Percentiles rank a stretch among this genome's conserved stretches.
Evolutionary conservation across 1,140 invertebrate species (phyloP).

Genomic region (Andricus grossulariae): DNA sequence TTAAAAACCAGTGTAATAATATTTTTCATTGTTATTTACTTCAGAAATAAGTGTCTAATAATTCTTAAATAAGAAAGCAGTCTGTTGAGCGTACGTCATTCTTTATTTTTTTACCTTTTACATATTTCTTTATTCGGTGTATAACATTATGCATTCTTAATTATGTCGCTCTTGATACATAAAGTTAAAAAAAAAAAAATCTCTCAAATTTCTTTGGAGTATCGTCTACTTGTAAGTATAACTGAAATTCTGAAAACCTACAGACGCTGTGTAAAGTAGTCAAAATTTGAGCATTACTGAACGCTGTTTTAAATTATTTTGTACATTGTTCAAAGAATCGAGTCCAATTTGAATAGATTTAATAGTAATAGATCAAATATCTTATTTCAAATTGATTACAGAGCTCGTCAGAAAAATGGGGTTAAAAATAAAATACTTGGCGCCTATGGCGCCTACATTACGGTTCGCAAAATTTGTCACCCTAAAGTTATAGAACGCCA

Average conservation of each 20-base stretch:
- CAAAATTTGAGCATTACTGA: slow-evolving; percentile 2
- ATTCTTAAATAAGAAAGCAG: slow-evolving; percentile 39
- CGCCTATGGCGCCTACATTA: too few relatives aligned
- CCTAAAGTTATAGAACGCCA: too few relatives aligned
- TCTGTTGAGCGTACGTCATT: not conserved
- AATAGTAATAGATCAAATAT: too few relatives aligned
- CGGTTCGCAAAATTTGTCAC: too few relatives aligned
- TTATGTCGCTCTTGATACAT: slow-evolving; percentile 21
- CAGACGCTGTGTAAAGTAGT: not conserved
- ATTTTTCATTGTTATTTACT: too few relatives aligned
- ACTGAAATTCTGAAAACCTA: not conserved
- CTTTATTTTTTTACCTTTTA: slow-evolving; percentile 8
- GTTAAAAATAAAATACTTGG: too few relatives aligned
- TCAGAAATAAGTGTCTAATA: too few relatives aligned
- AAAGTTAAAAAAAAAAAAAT: not conserved
- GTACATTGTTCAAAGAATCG: not conserved
- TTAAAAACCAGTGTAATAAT: too few relatives aligned
- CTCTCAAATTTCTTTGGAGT: not conserved
- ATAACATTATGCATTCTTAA: slow-evolving; percentile 24
- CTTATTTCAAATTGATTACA: too few relatives aligned
- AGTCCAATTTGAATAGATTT: not conserved
- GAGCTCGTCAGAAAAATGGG: too few relatives aligned
- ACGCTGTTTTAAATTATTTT: not conserved
- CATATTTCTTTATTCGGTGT: slow-evolving; percentile 14
- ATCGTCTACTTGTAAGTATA: not conserved